phyloP scores from a whole-genome alignment of 2,888 invertebrate species.

The Schrankia costaestrigalis region DNA sequence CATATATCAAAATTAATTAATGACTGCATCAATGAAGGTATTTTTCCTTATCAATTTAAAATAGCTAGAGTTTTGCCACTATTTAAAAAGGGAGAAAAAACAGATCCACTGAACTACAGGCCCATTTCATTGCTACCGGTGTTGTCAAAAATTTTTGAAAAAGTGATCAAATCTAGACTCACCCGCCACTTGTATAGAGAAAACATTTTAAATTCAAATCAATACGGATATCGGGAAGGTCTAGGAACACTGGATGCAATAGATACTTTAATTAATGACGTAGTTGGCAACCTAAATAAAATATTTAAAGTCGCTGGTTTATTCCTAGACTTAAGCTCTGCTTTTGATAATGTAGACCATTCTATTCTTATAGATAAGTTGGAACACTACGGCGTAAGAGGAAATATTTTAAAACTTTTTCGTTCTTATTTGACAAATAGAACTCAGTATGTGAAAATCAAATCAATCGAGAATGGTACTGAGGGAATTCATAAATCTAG shows the following conservation, averaged over 20 bases:
- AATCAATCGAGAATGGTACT: no score
- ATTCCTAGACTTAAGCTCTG: background rate
- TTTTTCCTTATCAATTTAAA: no score
- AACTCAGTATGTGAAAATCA: background rate
- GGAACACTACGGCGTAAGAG: background rate
- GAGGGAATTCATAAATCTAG: background rate
- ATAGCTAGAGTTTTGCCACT: background rate
- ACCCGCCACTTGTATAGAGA: background rate
- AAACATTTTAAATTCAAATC: background rate
- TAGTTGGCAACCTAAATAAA: background rate
- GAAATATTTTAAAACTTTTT: background rate
- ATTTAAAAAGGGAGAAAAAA: background rate
- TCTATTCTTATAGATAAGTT: background rate
- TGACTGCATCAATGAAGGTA: no score
- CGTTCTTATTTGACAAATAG: background rate
- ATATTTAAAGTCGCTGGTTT: background rate
- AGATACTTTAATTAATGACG: background rate
- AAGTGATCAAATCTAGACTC: background rate
- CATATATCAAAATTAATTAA: no score
- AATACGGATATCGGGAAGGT: background rate
- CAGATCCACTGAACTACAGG: background rate
- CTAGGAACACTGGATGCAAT: background rate
- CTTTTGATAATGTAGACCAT: background rate
- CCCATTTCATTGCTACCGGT: background rate
- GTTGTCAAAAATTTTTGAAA: background rate